Base-by-base conservation (phyloP, 64 coral and sea anemone species). In the Astreopora myriophthalma region DNA sequence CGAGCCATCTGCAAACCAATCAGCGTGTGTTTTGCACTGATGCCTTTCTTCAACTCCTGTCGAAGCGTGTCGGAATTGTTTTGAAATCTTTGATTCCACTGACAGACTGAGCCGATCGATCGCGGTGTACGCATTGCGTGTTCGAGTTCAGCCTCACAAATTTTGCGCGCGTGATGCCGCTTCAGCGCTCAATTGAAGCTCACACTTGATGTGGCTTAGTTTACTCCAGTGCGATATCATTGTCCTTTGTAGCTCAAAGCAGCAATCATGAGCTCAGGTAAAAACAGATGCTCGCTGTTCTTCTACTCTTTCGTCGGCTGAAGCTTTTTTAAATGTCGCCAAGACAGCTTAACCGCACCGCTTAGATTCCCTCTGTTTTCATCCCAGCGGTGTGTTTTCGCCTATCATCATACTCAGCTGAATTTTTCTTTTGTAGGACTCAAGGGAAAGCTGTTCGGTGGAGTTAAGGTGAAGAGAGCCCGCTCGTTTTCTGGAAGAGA, bases 401-500 rank as follows among this genome's bases (percentile, higher is more conserved):
- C 7, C 58, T 83, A 1, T 25, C 5, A 5, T 34, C 22, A 61
- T 64, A 37, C 79, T 83, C 30, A 58, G 49, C 37, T 48, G 20
- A 30, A 44, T 31, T 76, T 12, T 23, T 65, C 40, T 75, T 27
- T 76, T 86, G 10, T 38, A 92, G 90, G 90, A 17, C 70, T 92
- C 0, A 92, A 76, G 33, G 90, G 90, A 19, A 92, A 69, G 20
- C 52, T 92, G 49, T 86, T 92, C 35, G 81, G 90, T 65, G 90
- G 90, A 14, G 81, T 85, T 2, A 92, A 86, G 85, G 90, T 92
- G 0, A 92, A 79, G 60, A 73, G 90, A 73, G 90, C 90, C 19
- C 69, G 81, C 9, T 92, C 90, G 32, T 92, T 92, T 52, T 92
- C 90, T 46, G 90, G 90, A 23, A 77, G 77, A 69, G 90, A 92